A percentile compares a stretch with the other conserved stretches of the same genome.
These are phyloP conservation scores for Zoanthus sansibaricus DNA, from an alignment of 92 coral and sea anemone genomes.

Conservation along the genomic window DNA sequence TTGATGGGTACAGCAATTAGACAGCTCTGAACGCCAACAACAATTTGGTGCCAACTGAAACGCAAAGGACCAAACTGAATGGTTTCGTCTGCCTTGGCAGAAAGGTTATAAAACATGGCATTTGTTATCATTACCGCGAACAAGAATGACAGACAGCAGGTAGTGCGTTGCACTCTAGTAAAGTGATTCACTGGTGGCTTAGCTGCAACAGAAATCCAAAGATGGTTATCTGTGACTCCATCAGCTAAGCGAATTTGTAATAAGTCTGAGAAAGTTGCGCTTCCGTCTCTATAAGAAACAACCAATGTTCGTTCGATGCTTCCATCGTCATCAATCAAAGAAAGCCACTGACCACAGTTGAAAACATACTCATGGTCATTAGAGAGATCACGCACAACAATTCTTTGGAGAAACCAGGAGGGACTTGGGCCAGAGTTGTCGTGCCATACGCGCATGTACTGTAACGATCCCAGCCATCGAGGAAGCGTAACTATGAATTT, in stretches of 20 bases:
- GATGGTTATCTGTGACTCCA: slow-evolving; percentile 58
- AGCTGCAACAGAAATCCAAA: slow-evolving; percentile 74
- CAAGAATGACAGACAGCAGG: slow-evolving; percentile 71
- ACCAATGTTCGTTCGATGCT: slow-evolving; percentile 55
- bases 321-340: slow-evolving; percentile 65
- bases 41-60: slow-evolving; percentile 67
- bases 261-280: slow-evolving; percentile 27
- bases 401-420: slow-evolving; percentile 64
- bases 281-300: not conserved
- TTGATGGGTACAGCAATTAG: slow-evolving; percentile 70
- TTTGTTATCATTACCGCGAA: slow-evolving; percentile 75
- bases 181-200: slow-evolving; percentile 59
- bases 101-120: slow-evolving; percentile 78
- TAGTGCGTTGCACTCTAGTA: slow-evolving; percentile 72
- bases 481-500: slow-evolving; percentile 48
- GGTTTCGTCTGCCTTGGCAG: slow-evolving; percentile 29
- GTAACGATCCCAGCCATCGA: slow-evolving; percentile 41
- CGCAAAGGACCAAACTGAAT: slow-evolving; percentile 72
- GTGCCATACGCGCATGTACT: slow-evolving; percentile 60
- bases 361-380: slow-evolving; percentile 50
- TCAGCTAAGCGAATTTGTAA: slow-evolving; percentile 49
- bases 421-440: slow-evolving; percentile 64
- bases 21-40: slow-evolving; percentile 69
- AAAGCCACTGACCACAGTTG: slow-evolving; percentile 69
- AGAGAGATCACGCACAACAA: slow-evolving; percentile 45